Evolutionary conservation across 2,797 vertebrate genomes (phyloP).

Genomic region (Percopsis omiscomaycus): DNA sequence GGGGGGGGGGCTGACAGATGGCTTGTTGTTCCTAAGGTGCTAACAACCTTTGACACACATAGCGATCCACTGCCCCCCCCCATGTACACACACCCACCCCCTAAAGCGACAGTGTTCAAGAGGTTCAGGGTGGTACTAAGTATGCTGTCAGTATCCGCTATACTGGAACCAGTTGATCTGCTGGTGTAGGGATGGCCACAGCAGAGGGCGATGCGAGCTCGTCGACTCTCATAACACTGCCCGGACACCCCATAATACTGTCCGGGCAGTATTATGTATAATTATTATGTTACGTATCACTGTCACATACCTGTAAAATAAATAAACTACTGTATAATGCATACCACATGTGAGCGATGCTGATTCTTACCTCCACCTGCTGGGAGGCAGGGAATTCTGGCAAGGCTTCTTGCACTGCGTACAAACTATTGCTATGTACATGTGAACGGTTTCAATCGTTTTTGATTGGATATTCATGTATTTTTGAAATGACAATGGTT

Average conservation of each 20-base stretch:
- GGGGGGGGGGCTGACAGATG: conserved; percentile 69
- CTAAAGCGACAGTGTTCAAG: conserved; percentile 56
- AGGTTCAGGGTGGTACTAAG: conserved; percentile 49
- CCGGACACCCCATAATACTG: conserved; percentile 15
- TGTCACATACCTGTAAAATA: too few relatives aligned
- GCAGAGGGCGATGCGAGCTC: background rate
- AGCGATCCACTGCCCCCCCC: conserved; percentile 57
- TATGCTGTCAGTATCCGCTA: conserved; percentile 46
- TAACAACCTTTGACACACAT: conserved; percentile 80
- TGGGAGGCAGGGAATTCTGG: too few relatives aligned
- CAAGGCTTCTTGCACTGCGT: too few relatives aligned
- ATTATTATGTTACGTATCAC: too few relatives aligned
- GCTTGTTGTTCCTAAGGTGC: conserved; percentile 76
- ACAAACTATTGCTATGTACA: too few relatives aligned
- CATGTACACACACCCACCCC: conserved; percentile 41
- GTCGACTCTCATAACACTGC: conserved; percentile 1
- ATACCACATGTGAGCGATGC: too few relatives aligned
- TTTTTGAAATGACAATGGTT: background rate
- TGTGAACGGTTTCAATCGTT: too few relatives aligned
- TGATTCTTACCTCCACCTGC: too few relatives aligned
- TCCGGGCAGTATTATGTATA: too few relatives aligned
- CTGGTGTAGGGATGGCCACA: conserved; percentile 1
- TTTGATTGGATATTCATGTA: background rate
- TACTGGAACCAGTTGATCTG: conserved; percentile 46
- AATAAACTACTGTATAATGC: too few relatives aligned